phyloP scores from a whole-genome alignment of 2,888 invertebrate genomes.

The Brachypterus glaber region DNA sequence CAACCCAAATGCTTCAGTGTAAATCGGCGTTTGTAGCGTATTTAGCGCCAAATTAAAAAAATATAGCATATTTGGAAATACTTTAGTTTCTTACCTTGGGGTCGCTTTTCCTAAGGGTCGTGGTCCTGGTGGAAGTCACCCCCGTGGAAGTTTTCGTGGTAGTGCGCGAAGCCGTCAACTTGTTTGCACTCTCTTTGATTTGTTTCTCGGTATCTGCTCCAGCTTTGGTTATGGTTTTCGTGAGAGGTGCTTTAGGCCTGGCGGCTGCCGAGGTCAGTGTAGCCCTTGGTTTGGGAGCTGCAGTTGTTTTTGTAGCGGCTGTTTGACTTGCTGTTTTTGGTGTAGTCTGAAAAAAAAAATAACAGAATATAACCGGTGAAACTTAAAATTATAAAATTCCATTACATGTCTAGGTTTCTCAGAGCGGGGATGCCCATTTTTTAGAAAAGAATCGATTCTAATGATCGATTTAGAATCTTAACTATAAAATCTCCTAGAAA shows the following conservation, averaged over 20 bases:
- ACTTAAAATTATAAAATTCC: no score
- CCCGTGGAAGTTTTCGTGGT: conserved; percentile 26
- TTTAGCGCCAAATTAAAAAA: no score
- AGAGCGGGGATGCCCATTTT: no score
- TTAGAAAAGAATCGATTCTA: no score
- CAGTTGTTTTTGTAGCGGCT: background rate
- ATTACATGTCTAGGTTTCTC: no score
- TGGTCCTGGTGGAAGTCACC: conserved; percentile 20
- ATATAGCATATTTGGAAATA: no score
- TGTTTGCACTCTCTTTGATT: conserved; percentile 61
- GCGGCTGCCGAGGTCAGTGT: conserved; percentile 22
- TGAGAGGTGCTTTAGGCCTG: conserved; percentile 26
- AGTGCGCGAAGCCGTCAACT: conserved; percentile 40
- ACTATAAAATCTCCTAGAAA: no score
- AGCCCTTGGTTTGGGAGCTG: conserved; percentile 19
- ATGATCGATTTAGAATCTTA: no score
- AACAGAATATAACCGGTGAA: no score
- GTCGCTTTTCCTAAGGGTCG: conserved; percentile 31
- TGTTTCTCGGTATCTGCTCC: conserved; percentile 45
- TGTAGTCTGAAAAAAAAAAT: no score
- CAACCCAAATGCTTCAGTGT: no score
- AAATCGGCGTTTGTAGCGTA: no score
- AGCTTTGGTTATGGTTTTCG: conserved; percentile 26
- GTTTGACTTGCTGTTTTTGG: background rate
- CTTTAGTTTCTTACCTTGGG: conserved; percentile 26